Evolutionary conservation across 2,113 vertebrate genomes (phyloP).

Genomic region (Acrocephalus kingi): DNA sequence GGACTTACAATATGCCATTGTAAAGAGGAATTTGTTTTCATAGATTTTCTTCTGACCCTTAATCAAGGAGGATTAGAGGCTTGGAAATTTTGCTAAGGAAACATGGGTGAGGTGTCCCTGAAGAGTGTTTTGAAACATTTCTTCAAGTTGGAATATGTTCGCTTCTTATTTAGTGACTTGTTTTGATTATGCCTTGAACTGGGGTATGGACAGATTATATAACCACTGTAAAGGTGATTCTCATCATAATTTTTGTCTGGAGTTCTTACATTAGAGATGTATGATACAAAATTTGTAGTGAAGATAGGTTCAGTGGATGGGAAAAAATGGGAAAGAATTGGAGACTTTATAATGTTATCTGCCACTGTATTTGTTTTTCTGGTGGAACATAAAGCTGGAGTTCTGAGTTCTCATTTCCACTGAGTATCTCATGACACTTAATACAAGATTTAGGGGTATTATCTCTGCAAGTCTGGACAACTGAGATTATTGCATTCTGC

Average conservation of each 20-base stretch:
- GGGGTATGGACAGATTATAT: not conserved
- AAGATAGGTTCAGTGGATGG: not conserved
- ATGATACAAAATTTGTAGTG: not conserved
- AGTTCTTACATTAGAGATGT: not conserved
- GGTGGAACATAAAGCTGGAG: not conserved
- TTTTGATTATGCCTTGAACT: conserved; percentile 16
- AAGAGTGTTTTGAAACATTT: conserved; percentile 37
- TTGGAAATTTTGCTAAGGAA: conserved; percentile 26
- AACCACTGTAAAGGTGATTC: conserved; percentile 24
- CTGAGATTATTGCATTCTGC: conserved; percentile 37
- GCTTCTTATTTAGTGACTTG: conserved; percentile 4
- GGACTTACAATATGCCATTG: not conserved
- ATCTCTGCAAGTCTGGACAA: conserved; percentile 50
- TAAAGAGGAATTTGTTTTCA: conserved; percentile 41
- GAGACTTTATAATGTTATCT: conserved; percentile 28
- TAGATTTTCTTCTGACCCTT: conserved; percentile 9
- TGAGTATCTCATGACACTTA: conserved; percentile 42
- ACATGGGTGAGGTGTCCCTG: conserved; percentile 20
- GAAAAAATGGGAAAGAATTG: not conserved
- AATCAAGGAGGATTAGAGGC: not conserved
- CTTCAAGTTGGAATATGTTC: not conserved
- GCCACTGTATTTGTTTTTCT: conserved; percentile 36
- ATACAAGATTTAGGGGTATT: conserved; percentile 61
- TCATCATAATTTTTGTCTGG: not conserved
- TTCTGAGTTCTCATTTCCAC: conserved; percentile 44